A percentile compares a stretch with the other conserved stretches of the same genome.
Conservation (phyloP, 2,888 invertebrate species). For the Lasioglossum malachurum region DNA sequence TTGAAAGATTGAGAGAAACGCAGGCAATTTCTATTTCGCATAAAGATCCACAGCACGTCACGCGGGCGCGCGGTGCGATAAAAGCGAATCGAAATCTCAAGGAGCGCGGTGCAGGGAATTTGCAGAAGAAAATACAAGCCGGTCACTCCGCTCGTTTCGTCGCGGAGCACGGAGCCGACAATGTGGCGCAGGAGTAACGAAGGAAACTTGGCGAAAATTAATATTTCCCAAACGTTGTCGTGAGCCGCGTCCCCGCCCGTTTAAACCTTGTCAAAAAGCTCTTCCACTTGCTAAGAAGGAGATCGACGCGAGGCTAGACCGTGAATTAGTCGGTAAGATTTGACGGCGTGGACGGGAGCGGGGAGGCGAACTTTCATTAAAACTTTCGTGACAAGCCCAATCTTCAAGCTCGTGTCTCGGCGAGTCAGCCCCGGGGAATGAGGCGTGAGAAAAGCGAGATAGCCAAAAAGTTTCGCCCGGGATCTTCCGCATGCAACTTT, state of each 20-base stretch:
- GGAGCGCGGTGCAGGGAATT: not conserved
- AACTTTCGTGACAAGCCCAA: constrained; percentile 69
- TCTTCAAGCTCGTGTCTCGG: constrained; percentile 54
- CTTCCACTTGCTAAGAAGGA: constrained; percentile 28
- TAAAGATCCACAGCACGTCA: too few relatives aligned
- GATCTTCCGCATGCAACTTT: constrained; percentile 52
- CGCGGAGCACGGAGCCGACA: not conserved
- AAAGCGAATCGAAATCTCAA: not conserved
- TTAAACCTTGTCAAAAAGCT: constrained; percentile 17
- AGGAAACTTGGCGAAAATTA: constrained; percentile 23
- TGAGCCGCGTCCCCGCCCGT: not conserved
- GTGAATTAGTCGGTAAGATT: constrained; percentile 67
- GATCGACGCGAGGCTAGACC: constrained; percentile 48
- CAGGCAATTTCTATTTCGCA: too few relatives aligned
- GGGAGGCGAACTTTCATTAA: constrained; percentile 65
- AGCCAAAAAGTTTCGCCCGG: constrained; percentile 62
- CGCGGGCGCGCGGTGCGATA: not conserved
- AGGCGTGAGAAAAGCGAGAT: constrained; percentile 58
- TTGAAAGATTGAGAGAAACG: too few relatives aligned
- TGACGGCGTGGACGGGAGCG: constrained; percentile 37
- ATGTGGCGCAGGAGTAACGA: constrained; percentile 4
- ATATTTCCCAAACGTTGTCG: constrained; percentile 12
- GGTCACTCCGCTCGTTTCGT: not conserved
- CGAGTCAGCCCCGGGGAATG: constrained; percentile 44
- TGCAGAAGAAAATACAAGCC: not conserved